phyloP scores from a whole-genome alignment of 2,113 vertebrate species.

The Pandion haliaetus region DNA sequence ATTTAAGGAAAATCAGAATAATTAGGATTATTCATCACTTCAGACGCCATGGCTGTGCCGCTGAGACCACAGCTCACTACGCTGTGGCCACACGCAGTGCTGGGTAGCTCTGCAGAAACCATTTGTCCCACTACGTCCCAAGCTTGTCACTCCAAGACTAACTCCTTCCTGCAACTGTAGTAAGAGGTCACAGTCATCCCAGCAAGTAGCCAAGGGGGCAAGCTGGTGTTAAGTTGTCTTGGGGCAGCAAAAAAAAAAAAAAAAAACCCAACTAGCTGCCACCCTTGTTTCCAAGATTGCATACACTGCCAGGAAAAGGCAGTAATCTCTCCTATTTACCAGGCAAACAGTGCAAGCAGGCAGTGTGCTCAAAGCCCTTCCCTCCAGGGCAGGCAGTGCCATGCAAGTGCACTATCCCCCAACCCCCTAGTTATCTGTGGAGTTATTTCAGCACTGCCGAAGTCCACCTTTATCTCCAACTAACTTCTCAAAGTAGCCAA shows the following conservation, averaged over 20 bases:
- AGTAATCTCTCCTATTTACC: neutral
- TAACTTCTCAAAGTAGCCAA: neutral
- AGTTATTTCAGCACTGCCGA: neutral
- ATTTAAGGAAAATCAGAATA: neutral
- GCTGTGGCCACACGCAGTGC: rapidly evolving
- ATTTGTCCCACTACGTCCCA: neutral
- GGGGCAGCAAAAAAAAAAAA: neutral
- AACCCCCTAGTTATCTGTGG: neutral
- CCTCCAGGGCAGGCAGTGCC: neutral
- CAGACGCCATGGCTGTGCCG: neutral
- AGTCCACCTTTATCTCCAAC: neutral
- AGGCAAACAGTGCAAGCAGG: neutral
- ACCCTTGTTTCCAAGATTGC: neutral
- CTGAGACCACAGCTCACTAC: neutral
- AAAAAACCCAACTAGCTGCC: neutral
- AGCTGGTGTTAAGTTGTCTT: neutral
- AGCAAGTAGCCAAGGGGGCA: neutral
- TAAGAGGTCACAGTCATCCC: neutral
- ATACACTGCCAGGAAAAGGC: neutral
- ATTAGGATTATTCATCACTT: neutral
- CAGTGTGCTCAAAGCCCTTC: neutral
- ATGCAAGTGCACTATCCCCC: neutral
- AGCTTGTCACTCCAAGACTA: neutral
- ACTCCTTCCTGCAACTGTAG: neutral
- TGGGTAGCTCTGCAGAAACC: neutral